These are phyloP conservation scores for Cheiracanthium punctorium DNA, from an alignment of 2,888 invertebrate genomes.

Conservation along the genomic window DNA sequence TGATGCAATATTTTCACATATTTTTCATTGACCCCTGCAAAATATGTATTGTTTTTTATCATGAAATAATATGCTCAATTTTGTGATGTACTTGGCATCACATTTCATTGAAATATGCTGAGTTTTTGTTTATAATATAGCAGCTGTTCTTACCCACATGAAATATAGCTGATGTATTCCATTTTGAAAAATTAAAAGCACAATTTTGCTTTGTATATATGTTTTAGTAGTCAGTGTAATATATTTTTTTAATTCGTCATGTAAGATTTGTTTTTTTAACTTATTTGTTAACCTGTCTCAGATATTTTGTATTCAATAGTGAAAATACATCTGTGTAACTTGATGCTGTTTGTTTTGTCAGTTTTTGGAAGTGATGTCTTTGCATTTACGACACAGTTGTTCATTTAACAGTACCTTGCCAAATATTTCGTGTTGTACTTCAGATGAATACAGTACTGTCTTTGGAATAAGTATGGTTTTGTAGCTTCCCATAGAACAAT, in stretches of 20 bases:
- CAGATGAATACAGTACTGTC: neutral
- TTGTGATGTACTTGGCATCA: neutral
- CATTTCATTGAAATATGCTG: neutral
- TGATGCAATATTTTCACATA: neutral
- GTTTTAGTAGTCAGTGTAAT: neutral
- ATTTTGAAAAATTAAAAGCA: neutral
- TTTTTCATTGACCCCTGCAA: no score
- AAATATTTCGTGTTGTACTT: neutral
- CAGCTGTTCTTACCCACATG: neutral
- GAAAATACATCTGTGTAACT: no score
- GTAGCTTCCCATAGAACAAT: neutral
- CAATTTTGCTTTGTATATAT: neutral
- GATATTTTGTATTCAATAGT: no score
- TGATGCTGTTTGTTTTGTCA: neutral
- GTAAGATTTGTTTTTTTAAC: neutral
- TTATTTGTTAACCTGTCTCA: neutral
- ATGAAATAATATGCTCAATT: constrained; percentile 1
- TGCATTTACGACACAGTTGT: neutral
- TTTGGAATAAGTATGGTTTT: neutral
- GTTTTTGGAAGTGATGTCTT: neutral
- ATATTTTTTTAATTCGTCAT: no score
- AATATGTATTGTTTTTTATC: no score
- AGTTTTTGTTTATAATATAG: neutral
- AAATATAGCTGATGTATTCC: neutral
- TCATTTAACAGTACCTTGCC: neutral